Evolutionary conservation across 37 sponge, comb jelly and placozoan genomes (phyloP), one percentile per base, ranked within the genome.

Genomic region (Chondrosia reniformis): DNA sequence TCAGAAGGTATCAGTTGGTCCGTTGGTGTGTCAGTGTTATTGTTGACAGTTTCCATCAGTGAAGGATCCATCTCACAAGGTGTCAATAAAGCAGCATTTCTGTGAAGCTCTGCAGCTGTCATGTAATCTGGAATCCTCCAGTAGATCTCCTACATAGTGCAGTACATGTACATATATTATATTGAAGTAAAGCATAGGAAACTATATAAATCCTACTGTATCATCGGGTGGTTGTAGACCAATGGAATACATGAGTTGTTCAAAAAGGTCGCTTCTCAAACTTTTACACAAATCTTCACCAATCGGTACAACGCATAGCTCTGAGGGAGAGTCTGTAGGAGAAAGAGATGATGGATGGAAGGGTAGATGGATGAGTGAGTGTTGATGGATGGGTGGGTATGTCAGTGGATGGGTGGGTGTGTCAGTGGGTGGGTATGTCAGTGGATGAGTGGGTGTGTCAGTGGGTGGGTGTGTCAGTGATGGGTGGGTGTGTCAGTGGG

Each of bases 71-170:
- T 13, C 43, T 40, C 43, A 15, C 10, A 44, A 41, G 43, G 41
- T 41, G 72, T 17, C 22, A 69, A 44, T 44, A 69, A 13, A 38
- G 72, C 12, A 1, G 37, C 42, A 13, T 37, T 62, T 31, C 38
- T 62, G 31, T 79, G 8, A 33, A 90, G 83, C 36, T 78, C 37
- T 32, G 32, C 49, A n/a, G 88, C 82, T 9, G 75, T 33, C 82
- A 91, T 78, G 28, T 83, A 36, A 0, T 80, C 44, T 15, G 92
- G 92, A 1, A 91, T 91, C 28, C 85, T 67, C 92, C 92, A 91
- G 52, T 87, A 91, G 30, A 81, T 38, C 59, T 91, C 91, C 91
- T 91, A 57, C 10, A 40, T 8, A 40, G 25, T 22, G 43, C 44
- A 69, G 38, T 30, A 62, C 63, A 62, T 52, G 24, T 33, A 12